Conservation (phyloP, 2,113 vertebrate species). For the Oncorhynchus tshawytscha region DNA sequence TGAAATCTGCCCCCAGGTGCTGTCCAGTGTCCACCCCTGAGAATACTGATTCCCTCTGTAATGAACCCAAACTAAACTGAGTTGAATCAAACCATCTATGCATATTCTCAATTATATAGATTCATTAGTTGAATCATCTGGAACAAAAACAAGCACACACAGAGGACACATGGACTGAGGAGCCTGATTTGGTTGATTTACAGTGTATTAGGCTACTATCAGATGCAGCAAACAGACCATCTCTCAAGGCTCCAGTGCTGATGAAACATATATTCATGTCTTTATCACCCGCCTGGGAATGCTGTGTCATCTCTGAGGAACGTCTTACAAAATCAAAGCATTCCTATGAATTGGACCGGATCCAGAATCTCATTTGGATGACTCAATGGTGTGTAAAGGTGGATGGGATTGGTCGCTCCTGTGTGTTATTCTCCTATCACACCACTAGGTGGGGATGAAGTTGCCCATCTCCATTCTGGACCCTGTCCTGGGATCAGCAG, state of each 20-base stretch:
- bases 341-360: no score
- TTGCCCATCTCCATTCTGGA: background rate
- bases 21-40: background rate
- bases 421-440: conserved; percentile 18
- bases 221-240: no score
- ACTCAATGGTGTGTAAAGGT: background rate
- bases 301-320: no score
- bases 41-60: background rate
- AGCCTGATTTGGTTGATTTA: conserved; percentile 46
- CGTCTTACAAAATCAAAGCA: no score
- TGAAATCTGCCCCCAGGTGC: background rate
- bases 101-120: conserved; percentile 67
- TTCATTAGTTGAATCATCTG: conserved; percentile 69
- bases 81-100: conserved; percentile 61
- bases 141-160: conserved; percentile 69
- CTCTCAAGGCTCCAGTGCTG: no score
- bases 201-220: no score
- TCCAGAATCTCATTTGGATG: no score
- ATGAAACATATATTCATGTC: no score
- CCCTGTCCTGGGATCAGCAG: background rate
- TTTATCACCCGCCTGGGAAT: no score
- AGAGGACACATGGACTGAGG: conserved; percentile 26
- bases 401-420: conserved; percentile 45
- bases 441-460: conserved; percentile 69
- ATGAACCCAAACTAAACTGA: conserved; percentile 54